These are phyloP conservation scores for Miichthys miiuy DNA, from an alignment of 2,797 vertebrate genomes.

Conservation along the genomic window DNA sequence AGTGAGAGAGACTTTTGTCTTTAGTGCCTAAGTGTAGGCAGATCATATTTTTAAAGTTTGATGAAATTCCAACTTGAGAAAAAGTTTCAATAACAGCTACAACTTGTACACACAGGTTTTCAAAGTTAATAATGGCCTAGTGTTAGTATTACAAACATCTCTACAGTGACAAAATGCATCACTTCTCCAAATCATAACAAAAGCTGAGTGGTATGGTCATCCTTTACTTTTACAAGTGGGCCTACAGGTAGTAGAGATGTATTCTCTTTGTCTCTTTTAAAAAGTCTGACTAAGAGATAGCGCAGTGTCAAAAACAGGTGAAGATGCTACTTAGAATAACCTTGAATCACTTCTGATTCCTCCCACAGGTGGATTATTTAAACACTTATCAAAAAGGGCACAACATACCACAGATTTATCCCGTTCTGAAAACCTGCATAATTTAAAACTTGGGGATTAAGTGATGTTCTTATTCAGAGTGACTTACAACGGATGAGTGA, in stretches of 20 bases:
- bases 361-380: constrained; percentile 45
- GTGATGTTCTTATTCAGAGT: constrained; percentile 18
- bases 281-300: neutral
- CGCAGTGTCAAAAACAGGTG: neutral
- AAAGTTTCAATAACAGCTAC: neutral
- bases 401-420: neutral
- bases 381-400: constrained; percentile 69
- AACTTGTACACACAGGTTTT: too few relatives aligned
- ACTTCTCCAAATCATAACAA: neutral
- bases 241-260: neutral
- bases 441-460: constrained; percentile 20
- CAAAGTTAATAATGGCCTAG: neutral
- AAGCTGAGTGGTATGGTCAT: neutral
- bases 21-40: neutral
- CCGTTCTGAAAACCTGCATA: constrained; percentile 15
- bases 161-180: neutral
- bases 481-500: constrained; percentile 6
- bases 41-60: neutral
- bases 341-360: constrained; percentile 57
- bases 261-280: neutral
- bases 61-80: neutral
- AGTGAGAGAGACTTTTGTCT: neutral
- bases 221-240: neutral
- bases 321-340: constrained; percentile 55
- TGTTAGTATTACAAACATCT: neutral